phyloP scores from a whole-genome alignment of 2,888 invertebrate species.

The Hyalella azteca region DNA sequence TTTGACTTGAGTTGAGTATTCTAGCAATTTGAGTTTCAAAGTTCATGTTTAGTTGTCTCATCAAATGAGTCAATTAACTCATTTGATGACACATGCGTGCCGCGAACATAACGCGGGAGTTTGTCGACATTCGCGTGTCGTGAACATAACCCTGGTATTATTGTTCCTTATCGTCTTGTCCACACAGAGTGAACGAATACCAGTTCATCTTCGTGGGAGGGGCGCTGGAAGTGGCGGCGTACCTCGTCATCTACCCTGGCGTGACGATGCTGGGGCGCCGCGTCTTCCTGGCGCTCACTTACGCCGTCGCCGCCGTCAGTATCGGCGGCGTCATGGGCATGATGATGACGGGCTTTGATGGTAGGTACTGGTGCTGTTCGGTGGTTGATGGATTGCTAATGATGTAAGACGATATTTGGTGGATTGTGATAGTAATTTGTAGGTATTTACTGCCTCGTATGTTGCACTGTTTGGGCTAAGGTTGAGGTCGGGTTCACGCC shows the following conservation, averaged over 20 bases:
- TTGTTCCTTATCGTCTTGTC: too few species aligned
- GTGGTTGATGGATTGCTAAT: not conserved
- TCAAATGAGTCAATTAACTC: too few species aligned
- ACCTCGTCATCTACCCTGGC: conserved; percentile 42
- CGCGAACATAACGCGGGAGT: too few species aligned
- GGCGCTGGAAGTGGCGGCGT: conserved; percentile 42
- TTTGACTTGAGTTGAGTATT: too few species aligned
- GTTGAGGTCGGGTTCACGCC: too few species aligned
- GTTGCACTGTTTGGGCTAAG: too few species aligned
- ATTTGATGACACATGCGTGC: too few species aligned
- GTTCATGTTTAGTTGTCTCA: too few species aligned
- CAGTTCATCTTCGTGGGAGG: conserved; percentile 51
- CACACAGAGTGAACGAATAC: conserved; percentile 45
- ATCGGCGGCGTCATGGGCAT: conserved; percentile 39
- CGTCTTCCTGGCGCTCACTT: conserved; percentile 19
- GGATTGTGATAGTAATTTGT: not conserved
- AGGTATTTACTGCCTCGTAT: too few species aligned
- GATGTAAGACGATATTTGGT: not conserved
- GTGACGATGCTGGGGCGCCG: conserved; percentile 42
- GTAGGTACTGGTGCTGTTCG: not conserved
- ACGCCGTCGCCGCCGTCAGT: conserved; percentile 31
- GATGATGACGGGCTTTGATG: conserved; percentile 16
- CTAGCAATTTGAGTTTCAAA: too few species aligned
- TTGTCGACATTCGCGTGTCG: not conserved
- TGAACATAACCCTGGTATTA: not conserved